Evolutionary conservation across 2,113 vertebrate genomes (phyloP), one percentile per base, ranked within the genome.

Genomic region (Baryphthengus martii): DNA sequence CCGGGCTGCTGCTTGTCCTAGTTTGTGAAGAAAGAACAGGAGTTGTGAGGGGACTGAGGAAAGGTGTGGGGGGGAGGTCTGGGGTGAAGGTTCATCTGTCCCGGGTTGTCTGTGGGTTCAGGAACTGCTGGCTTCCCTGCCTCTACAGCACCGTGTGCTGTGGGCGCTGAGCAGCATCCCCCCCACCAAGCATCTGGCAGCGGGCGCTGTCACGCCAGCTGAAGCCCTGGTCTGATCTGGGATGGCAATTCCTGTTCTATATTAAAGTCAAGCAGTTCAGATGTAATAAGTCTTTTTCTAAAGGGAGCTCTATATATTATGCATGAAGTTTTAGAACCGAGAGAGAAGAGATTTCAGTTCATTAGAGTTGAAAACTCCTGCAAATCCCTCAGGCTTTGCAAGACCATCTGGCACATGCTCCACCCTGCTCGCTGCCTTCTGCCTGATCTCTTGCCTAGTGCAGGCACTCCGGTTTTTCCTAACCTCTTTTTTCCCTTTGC

Each of bases 351-450:
- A 94, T 96, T 96, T 96, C 92, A 92, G 93, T 96, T 97, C 96
- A 96, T 95, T 96, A 92, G 90, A 94, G 85, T 90, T 97, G 92
- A 96, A 96, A 96, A 96, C 93, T 97, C 93, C 86, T 85, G 88
- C 92, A 95, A 90, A 94, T 96, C 95, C 92, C 95, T 86, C 76
- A 72, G 93, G 96, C 93, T 96, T 93, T 93, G 80, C 90, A 87
- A 93, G 94, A 90, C 92, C 95, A 94, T 94, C 96, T 97, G 96
- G 95, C 93, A 94, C 88, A 56, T 5, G 5, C 91, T 97, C 93
- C n/a, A 44, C 66, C 24, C 76, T 52, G 77, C 3, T 0, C 59
- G 5, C 58, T 94, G 52, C 65, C 65, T 90, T 88, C 88, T 88
- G 85, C 88, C 70, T 84, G 42, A 58, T 76, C 85, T 82, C 50